Evolutionary conservation across 2,888 invertebrate genomes (phyloP).

Genomic region (Dendrolimus houi): DNA sequence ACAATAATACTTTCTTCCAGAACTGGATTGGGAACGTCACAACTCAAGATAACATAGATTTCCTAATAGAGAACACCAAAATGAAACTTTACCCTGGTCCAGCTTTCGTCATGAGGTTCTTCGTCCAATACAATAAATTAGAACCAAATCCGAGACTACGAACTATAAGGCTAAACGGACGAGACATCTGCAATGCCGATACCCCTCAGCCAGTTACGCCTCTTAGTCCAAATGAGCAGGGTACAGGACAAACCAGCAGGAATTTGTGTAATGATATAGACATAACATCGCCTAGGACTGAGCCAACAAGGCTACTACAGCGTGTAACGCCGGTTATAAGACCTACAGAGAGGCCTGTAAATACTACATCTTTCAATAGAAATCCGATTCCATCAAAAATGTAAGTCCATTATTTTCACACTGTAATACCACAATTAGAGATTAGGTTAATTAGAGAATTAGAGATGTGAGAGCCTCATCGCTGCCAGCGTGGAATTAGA

Average conservation of each 20-base stretch:
- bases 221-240: neutral
- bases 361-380: neutral
- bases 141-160: slow-evolving; percentile 56
- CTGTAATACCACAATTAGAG: too few relatives aligned
- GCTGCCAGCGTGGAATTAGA: too few relatives aligned
- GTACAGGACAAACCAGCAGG: neutral
- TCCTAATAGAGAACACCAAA: slow-evolving; percentile 71
- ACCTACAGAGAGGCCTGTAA: neutral
- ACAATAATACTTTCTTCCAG: slow-evolving; percentile 28
- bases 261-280: neutral
- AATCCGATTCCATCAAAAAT: neutral
- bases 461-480: too few relatives aligned
- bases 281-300: neutral
- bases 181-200: slow-evolving; percentile 56
- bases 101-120: slow-evolving; percentile 69
- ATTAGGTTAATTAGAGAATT: too few relatives aligned
- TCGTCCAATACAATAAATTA: slow-evolving; percentile 69
- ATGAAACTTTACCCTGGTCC: slow-evolving; percentile 68
- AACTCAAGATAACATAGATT: slow-evolving; percentile 73
- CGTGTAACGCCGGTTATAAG: neutral
- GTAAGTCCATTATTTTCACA: neutral
- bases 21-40: slow-evolving; percentile 76
- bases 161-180: slow-evolving; percentile 71
- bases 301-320: neutral
- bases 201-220: neutral